Percentiles rank a stretch among this genome's conserved stretches.
Conservation (phyloP, 2,888 invertebrate genomes). For the Mongoloraphidia duomilia region DNA sequence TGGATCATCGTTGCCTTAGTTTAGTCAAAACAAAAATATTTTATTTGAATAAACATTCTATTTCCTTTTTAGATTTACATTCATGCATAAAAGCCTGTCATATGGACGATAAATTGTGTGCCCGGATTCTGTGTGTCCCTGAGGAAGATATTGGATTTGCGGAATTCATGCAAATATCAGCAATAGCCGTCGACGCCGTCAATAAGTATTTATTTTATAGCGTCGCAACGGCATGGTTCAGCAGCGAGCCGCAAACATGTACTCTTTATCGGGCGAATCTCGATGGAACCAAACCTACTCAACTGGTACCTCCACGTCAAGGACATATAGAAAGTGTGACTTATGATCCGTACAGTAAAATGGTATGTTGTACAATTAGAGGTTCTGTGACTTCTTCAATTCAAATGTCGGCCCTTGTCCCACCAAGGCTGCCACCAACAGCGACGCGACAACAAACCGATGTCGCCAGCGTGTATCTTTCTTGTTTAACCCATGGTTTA, state of each 20-base stretch:
- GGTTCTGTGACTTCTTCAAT: too few relatives aligned
- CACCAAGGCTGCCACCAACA: too few relatives aligned
- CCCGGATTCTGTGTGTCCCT: slow-evolving; percentile 33
- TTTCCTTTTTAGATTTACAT: neutral
- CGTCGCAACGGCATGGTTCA: slow-evolving; percentile 29
- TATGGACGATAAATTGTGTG: slow-evolving; percentile 37
- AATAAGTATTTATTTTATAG: slow-evolving; percentile 44
- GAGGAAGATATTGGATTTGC: slow-evolving; percentile 17
- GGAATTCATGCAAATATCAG: slow-evolving; percentile 33
- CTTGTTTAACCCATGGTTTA: too few relatives aligned
- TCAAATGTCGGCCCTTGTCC: too few relatives aligned
- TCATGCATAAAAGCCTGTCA: slow-evolving; percentile 39
- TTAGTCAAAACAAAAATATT: too few relatives aligned
- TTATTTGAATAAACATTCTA: slow-evolving; percentile 23
- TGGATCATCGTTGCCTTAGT: too few relatives aligned
- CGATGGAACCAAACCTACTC: slow-evolving; percentile 33
- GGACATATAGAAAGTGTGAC: too few relatives aligned
- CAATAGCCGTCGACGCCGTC: slow-evolving; percentile 48
- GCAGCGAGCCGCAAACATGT: slow-evolving; percentile 28
- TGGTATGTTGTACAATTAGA: too few relatives aligned
- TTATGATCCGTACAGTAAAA: too few relatives aligned
- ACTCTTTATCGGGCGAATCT: slow-evolving; percentile 38
- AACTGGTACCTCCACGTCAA: slow-evolving; percentile 23
- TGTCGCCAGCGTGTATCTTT: too few relatives aligned
- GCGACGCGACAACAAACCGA: too few relatives aligned